phyloP scores from a whole-genome alignment of 2,113 vertebrate species.

The Aptenodytes patagonicus region DNA sequence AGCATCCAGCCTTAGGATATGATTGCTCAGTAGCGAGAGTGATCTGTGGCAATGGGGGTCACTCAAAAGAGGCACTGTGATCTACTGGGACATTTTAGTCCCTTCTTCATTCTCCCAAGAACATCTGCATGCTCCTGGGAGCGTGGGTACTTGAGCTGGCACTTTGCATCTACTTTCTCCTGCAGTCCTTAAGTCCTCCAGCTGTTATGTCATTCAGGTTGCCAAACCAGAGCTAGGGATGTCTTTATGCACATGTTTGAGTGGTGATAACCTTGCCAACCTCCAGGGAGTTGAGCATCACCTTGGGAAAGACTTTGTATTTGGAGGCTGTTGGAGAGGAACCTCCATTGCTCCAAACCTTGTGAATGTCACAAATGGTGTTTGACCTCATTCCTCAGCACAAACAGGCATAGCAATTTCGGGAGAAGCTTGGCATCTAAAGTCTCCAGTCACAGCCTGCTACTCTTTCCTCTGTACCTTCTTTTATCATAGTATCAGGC shows the following conservation, averaged over 20 bases:
- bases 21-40: not conserved
- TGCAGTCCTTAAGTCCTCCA: not conserved
- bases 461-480: not conserved
- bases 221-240: not conserved
- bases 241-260: not conserved
- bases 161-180: not conserved
- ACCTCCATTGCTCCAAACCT: not conserved
- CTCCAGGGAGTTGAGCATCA: not conserved
- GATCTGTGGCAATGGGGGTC: rapidly evolving
- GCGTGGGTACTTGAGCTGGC: not conserved
- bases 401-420: not conserved
- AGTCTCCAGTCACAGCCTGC: not conserved
- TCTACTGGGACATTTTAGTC: not conserved
- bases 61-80: not conserved
- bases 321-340: not conserved
- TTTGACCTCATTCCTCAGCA: not conserved
- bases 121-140: not conserved
- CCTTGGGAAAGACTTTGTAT: not conserved
- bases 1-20: not conserved
- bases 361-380: not conserved
- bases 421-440: not conserved
- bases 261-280: not conserved
- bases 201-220: not conserved
- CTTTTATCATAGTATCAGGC: not conserved
- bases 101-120: not conserved